Evolutionary conservation across 2,888 invertebrate species (phyloP), one percentile per base, ranked within the genome.

Genomic region (Linnaemya tessellans): DNA sequence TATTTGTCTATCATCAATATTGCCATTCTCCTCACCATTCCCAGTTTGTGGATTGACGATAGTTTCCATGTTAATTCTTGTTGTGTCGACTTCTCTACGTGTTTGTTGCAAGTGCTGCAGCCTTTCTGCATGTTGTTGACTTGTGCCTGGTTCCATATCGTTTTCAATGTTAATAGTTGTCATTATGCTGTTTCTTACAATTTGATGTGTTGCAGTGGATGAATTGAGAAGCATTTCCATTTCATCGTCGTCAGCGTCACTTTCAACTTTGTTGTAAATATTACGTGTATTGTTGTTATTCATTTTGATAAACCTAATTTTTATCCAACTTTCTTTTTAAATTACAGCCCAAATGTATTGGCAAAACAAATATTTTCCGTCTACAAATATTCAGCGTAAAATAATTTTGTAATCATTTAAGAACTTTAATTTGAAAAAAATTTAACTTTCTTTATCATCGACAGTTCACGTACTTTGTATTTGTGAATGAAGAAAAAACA

Each of bases 31-130:
- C n/a, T 1, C 51, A n/a, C 22, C 46, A 15, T 51, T 65, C 22
- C 3, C 5, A 58, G 18, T 43, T n/a, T 43, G 46, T 20, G 18
- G 9, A 58, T 73, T 58, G 1, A 60, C 20, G 35, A 84, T 82
- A 9, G 86, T 67, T n/a, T 90, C 90, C 84, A 91, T 74, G 70
- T 88, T 88, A 10, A 89, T 89, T 84, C 86, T 88, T n/a, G 89
- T 89, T 49, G 81, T 86, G 15, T 79, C 65, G 54, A 10, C 54
- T 58, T 79, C 74, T 62, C 79, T 80, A 1, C 60, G 74, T 3
- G 60, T 54, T 68, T 68, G 80, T 18, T 80, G 77, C 11, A 77
- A 43, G 1, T 35, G n/a, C 22, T 68, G 77, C 9, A 73, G 84
- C 43, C 74, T 70, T 41, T 81, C 78, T 51, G 60, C 9, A 80